Conservation (phyloP, 2,797 vertebrate genomes). For the Carcharodon carcharias region DNA sequence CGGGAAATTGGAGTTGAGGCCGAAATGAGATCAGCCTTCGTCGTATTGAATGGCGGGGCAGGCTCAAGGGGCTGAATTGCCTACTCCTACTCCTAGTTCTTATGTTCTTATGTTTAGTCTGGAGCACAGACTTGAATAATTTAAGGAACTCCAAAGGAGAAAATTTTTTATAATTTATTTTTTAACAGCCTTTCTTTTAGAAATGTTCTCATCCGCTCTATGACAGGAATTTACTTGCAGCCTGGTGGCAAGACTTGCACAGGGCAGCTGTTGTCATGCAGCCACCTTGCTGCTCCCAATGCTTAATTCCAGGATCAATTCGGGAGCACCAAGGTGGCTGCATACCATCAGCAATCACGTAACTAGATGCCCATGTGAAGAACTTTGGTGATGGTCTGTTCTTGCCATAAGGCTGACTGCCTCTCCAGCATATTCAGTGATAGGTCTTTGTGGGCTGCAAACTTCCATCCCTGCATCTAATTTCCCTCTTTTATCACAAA, state of each 20-base stretch:
- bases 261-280: background rate
- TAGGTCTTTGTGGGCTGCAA: background rate
- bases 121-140: background rate
- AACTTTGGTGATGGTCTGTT: background rate
- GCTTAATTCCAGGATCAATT: background rate
- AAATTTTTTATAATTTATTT: background rate
- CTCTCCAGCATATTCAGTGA: background rate
- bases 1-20: too few relatives aligned
- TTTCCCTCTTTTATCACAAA: background rate
- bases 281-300: background rate
- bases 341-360: background rate
- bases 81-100: too few relatives aligned
- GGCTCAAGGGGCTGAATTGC: too few relatives aligned
- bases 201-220: background rate
- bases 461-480: background rate
- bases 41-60: too few relatives aligned
- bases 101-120: background rate
- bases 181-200: background rate
- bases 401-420: background rate
- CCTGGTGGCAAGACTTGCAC: background rate
- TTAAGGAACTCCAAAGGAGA: background rate
- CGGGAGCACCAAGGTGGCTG: too few relatives aligned
- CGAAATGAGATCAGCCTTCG: too few relatives aligned
- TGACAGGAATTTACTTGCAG: background rate
- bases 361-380: background rate